Conservation (phyloP, 2,113 vertebrate genomes). For the Pardalotus punctatus region DNA sequence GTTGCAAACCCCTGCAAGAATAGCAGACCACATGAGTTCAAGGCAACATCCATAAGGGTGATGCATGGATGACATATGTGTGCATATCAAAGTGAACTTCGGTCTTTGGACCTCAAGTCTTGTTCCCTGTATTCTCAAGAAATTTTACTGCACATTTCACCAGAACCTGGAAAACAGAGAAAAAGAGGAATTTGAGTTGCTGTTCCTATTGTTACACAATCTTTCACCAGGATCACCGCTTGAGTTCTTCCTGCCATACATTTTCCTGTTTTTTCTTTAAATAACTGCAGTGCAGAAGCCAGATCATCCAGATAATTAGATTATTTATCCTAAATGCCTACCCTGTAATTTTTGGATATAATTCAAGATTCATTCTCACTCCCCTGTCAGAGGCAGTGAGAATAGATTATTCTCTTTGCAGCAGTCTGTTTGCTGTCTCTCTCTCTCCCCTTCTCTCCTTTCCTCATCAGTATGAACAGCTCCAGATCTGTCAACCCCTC, state of each 20-base stretch:
- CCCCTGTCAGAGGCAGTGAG: neutral
- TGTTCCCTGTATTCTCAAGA: neutral
- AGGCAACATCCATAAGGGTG: accelerated
- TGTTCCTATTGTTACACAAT: accelerated
- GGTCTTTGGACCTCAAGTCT: neutral
- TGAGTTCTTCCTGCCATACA: neutral
- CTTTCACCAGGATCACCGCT: neutral
- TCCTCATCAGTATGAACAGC: neutral
- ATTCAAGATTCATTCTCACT: neutral
- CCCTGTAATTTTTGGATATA: neutral
- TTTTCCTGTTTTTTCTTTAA: neutral
- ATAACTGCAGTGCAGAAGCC: neutral
- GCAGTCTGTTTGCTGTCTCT: neutral
- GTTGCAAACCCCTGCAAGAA: neutral
- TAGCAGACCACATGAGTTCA: neutral
- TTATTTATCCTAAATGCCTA: neutral
- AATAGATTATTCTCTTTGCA: neutral
- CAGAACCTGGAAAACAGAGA: neutral
- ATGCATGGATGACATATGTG: accelerated
- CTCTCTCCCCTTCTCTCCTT: neutral
- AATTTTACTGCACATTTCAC: neutral
- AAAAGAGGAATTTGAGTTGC: neutral
- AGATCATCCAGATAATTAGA: neutral
- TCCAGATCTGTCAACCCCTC: neutral
- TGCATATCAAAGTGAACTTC: neutral